Evolutionary conservation across 2,113 vertebrate species (phyloP).

Genomic region (Zosterops japonicus): DNA sequence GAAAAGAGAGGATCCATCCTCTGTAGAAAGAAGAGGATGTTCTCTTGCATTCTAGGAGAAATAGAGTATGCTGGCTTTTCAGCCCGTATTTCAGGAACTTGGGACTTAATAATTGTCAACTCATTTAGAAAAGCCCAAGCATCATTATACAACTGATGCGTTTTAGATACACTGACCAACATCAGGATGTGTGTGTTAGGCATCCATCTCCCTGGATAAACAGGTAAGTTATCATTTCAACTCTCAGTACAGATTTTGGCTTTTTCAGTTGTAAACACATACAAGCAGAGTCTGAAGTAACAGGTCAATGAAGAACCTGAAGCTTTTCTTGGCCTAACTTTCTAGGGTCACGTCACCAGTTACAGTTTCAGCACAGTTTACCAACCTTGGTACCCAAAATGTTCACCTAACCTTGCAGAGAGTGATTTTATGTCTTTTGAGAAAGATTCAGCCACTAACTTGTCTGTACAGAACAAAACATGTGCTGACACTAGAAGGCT

Average conservation of each 20-base stretch:
- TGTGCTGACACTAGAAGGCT: not conserved
- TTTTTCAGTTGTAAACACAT: not conserved
- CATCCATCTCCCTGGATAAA: not conserved
- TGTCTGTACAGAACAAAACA: not conserved
- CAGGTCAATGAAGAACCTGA: not conserved
- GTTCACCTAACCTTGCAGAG: not conserved
- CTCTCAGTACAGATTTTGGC: not conserved
- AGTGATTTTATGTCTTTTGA: not conserved
- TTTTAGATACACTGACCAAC: not conserved
- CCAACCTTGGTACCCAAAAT: not conserved
- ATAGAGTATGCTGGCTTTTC: not conserved
- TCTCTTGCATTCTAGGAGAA: not conserved
- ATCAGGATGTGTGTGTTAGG: rapidly evolving
- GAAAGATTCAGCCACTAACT: not conserved
- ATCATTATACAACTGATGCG: not conserved
- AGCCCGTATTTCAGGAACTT: not conserved
- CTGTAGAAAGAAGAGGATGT: not conserved
- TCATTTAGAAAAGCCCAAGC: not conserved
- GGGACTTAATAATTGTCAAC: not conserved
- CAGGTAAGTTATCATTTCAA: not conserved
- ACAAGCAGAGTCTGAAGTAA: not conserved
- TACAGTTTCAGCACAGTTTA: not conserved
- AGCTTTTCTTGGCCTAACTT: not conserved
- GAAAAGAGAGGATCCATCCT: not conserved
- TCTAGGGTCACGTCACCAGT: not conserved